Percentiles rank a stretch among this genome's conserved stretches.
These are phyloP conservation scores for Itoplectis maculator DNA, from an alignment of 2,888 invertebrate genomes.

Conservation along the genomic window DNA sequence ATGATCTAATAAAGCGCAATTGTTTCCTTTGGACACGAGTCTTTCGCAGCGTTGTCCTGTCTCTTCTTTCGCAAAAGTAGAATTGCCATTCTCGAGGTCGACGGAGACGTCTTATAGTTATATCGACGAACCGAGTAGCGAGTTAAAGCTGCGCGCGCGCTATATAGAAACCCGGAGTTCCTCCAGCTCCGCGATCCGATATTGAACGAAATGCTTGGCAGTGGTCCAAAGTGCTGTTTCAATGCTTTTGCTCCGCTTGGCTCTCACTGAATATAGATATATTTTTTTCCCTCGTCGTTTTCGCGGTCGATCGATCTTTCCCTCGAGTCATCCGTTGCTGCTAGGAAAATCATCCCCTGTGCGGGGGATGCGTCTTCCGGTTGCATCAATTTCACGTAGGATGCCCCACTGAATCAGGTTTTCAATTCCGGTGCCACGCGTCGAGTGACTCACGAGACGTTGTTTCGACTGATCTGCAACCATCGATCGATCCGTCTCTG, in stretches of 20 bases:
- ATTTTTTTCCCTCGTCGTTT: slow-evolving; percentile 6
- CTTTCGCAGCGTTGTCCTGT: slow-evolving; percentile 6
- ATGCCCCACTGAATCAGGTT: background rate
- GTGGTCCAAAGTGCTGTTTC: slow-evolving; percentile 40
- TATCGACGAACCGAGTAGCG: background rate
- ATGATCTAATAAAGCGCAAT: slow-evolving; percentile 3
- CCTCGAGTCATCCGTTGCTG: background rate
- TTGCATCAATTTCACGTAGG: slow-evolving; percentile 15
- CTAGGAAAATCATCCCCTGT: background rate
- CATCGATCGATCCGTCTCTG: background rate
- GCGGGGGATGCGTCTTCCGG: background rate
- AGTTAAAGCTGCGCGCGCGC: background rate
- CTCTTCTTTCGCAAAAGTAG: slow-evolving; percentile 10
- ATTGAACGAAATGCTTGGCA: slow-evolving; percentile 51
- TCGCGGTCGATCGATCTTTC: slow-evolving; percentile 34
- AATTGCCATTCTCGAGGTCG: slow-evolving; percentile 24
- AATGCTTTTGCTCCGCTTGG: background rate
- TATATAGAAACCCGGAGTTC: background rate
- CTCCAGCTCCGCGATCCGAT: slow-evolving; percentile 32
- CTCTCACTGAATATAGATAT: background rate
- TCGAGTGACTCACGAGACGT: background rate
- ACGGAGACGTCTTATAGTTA: slow-evolving; percentile 11
- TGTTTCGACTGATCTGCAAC: background rate
- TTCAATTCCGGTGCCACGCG: background rate
- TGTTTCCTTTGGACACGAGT: slow-evolving; percentile 7